Evolutionary conservation across 2,888 invertebrate genomes (phyloP).

Genomic region (Papilio protenor): DNA sequence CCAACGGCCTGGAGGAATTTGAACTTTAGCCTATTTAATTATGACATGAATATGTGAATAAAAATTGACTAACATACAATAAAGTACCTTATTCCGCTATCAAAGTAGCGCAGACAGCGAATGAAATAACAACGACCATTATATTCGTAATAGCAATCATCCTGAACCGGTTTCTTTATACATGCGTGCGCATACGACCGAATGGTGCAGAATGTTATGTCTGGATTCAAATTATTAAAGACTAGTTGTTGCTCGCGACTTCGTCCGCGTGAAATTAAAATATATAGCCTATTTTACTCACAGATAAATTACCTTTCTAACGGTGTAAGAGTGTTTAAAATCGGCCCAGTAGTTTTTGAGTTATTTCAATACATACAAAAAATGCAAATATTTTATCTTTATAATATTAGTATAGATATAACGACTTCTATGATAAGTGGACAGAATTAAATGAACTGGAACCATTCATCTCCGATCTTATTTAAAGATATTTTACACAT

Average conservation of each 20-base stretch:
- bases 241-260: no score
- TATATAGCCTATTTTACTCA: no score
- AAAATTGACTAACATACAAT: conserved; percentile 4
- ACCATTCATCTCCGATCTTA: neutral
- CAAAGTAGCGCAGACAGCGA: conserved; percentile 17
- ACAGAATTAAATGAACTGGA: neutral
- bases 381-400: no score
- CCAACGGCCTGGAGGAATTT: conserved; percentile 11
- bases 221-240: conserved; percentile 3
- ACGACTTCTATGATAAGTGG: conserved; percentile 13
- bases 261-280: no score
- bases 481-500: neutral
- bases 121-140: conserved; percentile 37
- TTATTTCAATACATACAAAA: no score
- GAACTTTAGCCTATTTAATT: conserved; percentile 1
- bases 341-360: no score
- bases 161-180: conserved; percentile 28
- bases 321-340: no score
- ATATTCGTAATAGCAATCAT: conserved; percentile 34
- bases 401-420: neutral
- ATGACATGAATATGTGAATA: conserved; percentile 13
- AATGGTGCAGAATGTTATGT: conserved; percentile 16
- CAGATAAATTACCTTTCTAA: no score
- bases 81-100: conserved; percentile 19
- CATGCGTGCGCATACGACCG: neutral